Evolutionary conservation across 2,113 vertebrate species (phyloP).

Genomic region (Brachyhypopomus gauderio): DNA sequence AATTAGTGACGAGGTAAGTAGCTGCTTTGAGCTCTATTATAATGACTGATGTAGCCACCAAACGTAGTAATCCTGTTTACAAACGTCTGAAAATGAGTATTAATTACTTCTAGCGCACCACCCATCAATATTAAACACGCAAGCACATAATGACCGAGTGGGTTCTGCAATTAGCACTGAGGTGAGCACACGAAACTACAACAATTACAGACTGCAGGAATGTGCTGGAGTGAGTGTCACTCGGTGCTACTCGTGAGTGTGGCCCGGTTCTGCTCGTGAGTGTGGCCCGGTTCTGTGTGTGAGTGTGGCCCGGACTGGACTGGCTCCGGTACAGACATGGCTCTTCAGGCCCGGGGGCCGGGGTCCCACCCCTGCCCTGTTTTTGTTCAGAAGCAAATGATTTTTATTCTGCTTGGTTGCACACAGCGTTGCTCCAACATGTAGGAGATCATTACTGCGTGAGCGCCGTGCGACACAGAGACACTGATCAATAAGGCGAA

Average conservation of each 20-base stretch:
- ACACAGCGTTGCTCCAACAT: conserved; percentile 27
- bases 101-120: not conserved
- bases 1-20: not conserved
- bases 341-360: too few species aligned
- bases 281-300: not conserved
- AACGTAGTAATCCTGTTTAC: not conserved
- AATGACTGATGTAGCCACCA: not conserved
- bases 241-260: too few species aligned
- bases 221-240: not conserved
- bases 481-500: conserved; percentile 49
- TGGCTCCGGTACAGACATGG: not conserved
- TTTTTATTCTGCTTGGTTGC: conserved; percentile 28
- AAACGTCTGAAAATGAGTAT: not conserved
- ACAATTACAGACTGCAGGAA: not conserved
- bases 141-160: not conserved
- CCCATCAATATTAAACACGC: not conserved
- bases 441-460: conserved; percentile 54
- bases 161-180: not conserved
- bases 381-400: conserved; percentile 28
- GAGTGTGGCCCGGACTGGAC: not conserved
- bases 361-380: not conserved
- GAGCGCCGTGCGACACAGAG: conserved; percentile 32
- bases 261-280: not conserved
- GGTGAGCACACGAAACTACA: not conserved
- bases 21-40: not conserved